Conservation (phyloP, 2,797 vertebrate species). For the Malacoraja senta region DNA sequence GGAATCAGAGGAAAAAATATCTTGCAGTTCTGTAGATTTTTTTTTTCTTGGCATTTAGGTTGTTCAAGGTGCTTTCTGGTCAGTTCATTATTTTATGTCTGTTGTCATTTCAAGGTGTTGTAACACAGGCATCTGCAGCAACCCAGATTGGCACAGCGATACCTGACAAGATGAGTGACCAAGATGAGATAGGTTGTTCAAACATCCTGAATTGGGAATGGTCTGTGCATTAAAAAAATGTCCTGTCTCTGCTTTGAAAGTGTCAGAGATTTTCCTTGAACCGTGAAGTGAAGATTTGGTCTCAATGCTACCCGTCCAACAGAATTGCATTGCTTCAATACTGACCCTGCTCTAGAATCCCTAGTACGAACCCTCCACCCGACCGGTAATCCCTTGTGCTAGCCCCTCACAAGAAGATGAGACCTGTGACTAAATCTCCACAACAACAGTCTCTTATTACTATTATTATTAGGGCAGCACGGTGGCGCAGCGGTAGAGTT, state of each 20-base stretch:
- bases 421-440: no score
- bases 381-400: no score
- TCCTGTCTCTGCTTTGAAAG: not conserved
- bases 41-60: not conserved
- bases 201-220: not conserved
- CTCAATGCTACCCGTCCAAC: not conserved
- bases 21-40: not conserved
- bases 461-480: no score
- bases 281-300: not conserved
- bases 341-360: no score
- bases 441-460: no score
- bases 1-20: not conserved
- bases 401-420: no score
- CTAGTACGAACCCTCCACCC: no score
- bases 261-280: not conserved
- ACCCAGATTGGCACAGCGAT: not conserved
- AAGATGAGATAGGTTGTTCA: not conserved
- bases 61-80: not conserved
- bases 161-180: not conserved
- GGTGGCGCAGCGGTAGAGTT: no score
- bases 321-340: not conserved
- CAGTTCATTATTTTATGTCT: not conserved
- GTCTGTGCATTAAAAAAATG: not conserved
- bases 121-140: not conserved
- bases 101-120: not conserved